Base-by-base conservation (phyloP, 2,888 invertebrate species). In the Imbricaverruca yamaguchii region DNA sequence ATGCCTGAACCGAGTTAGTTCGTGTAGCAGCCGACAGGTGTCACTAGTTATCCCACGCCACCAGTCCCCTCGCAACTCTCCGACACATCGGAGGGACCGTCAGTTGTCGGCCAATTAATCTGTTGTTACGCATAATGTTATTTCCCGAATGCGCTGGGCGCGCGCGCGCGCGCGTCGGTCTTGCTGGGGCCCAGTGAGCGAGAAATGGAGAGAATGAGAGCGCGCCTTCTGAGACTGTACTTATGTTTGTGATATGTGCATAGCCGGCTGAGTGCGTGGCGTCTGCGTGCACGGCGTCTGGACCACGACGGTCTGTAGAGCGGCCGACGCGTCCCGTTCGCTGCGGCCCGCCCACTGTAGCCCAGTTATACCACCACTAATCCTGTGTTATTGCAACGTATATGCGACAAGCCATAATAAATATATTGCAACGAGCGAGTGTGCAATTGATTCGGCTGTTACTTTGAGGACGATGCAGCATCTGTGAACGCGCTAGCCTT, bases 331-430 rank as follows among this genome's bases (percentile, higher is more conserved):
- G 39, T 39, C 2, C 39, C 39, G 39, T 39, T 39, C 39, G 39
- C 39, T 39, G 39, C 39, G 39, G 39, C 59, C 11, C 15, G 59
- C 15, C 11, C 59, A 59, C 59, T 13, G 18, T 74, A 74, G 53
- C 74, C 53, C 53, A 53, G 74, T 74, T 74, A 74, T 74, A 74
- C 74, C 21, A 74, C 21, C 74, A 74, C 74, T 74, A 74, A 74
- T 74, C 74, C 55, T 15, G 74, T 74, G 74, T 74, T 74, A 74
- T 74, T 74, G 74, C 18, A 74, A 74, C 39, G 74, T 74, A 74
- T 74, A 74, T 74, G 74, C 74, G 74, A 53, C 74, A 74, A 74
- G 55, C 74, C 74, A 74, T 74, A 74, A 74, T 74, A 55, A 74
- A 74, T 74, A 74, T 74, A 74, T 74, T 74, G 74, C 74, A 74